Base-by-base conservation (phyloP, 2,113 vertebrate species). In the Phrynocephalus versicolor region DNA sequence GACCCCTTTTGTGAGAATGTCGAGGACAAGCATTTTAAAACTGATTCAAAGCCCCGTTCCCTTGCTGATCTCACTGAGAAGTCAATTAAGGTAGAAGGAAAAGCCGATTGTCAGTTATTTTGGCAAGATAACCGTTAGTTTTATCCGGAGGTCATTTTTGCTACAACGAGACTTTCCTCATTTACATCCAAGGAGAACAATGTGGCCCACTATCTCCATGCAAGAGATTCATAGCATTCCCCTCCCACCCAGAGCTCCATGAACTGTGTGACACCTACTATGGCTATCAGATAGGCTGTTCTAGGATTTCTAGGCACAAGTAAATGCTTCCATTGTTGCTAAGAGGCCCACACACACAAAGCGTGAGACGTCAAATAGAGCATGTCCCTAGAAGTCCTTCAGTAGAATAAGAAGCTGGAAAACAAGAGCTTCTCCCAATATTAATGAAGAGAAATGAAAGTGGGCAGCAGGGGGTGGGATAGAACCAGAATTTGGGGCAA, bases 391-490 rank as follows among this genome's bases (percentile, higher is more conserved):
- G 14, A 82, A 76, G 76, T 60, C 27, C 80, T 83, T 76, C 85
- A 82, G 30, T 37, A 67, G 6, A 85, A 88, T 0, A 0, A 1
- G 18, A 64, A 51, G 64, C 7, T 16, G 81, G 55, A 82, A 77
- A 85, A 14, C 12, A 27, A 71, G 27, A 27, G 39, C 70, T 83
- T 75, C 91, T 80, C 73, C 81, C 83, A 86, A 82, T 72, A 85
- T 58, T 55, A 88, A 85, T 79, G 3, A 14, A 62, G 88, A 89
- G 92, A 73, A 88, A 35, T 21, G 2, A 88, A 79, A 81, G 84
- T 33, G 87, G 33, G 27, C 51, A 37, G 82, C 80, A 33, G n/a
- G 62, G 83, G 58, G 58, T 85, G 45, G 10, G 5, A 51, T 10
- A 51, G 45, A 51, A 51, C 10, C 10, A 10, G 45, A n/a, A n/a